Base-by-base conservation (phyloP, 2,888 invertebrate species). In the Clusia tigrina region DNA sequence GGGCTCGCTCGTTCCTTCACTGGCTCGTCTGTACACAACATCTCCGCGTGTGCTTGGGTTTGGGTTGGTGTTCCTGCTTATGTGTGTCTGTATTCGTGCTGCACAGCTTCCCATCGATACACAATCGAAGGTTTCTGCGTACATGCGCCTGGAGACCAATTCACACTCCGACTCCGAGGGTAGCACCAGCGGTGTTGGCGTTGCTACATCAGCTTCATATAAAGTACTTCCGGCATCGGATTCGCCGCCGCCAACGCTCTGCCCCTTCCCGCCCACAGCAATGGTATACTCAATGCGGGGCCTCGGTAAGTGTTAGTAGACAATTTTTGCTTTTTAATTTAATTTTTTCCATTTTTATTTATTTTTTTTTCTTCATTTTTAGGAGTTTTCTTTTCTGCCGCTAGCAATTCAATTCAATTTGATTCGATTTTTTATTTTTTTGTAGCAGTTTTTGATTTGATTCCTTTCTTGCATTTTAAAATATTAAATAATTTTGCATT, bases 51-150 rank as follows among this genome's bases (percentile, higher is more conserved):
- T n/a, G n/a, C n/a, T n/a, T n/a, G n/a, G n/a, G n/a, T n/a, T n/a
- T n/a, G n/a, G n/a, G n/a, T n/a, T n/a, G n/a, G n/a, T n/a, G n/a
- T n/a, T n/a, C n/a, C n/a, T 54, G 55, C 32, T 15, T 23, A 38
- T 60, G 46, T 58, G n/a, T n/a, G n/a, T n/a, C n/a, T 48, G n/a
- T n/a, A 6, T 48, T 6, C 59, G 69, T 60, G 55, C 73, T 86
- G 86, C 62, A 32, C 85, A 96, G 96, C 88, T 97, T 78, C 94
- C 97, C 60, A 86, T 91, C 42, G 96, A 96, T 83, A 90, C 96
- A 37, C 97, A 97, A 85, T 90, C 93, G 53, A 91, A 96, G 84
- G 95, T 96, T 1, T 89, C 91, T 26, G 89, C 89, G 26, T 93
- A 93, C 78, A 82, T 84, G 81, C 76, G 83, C 60, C 66, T 83